These are phyloP conservation scores for Cerastis leucographa DNA, from an alignment of 2,888 invertebrate genomes.

Conservation along the genomic window DNA sequence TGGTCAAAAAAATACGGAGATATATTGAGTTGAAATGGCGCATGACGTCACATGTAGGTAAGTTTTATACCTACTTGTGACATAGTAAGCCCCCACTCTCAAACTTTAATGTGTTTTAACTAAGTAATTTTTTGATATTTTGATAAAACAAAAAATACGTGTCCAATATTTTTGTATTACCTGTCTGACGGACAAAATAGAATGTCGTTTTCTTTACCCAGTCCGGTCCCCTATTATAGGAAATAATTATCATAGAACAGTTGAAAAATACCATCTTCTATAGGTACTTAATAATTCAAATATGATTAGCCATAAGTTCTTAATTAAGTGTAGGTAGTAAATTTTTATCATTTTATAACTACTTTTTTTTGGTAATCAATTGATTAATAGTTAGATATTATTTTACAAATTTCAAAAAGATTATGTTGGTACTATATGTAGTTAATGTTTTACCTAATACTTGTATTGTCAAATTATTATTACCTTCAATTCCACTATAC, in stretches of 20 bases:
- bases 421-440: not conserved
- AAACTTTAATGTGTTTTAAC: no score
- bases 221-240: no score
- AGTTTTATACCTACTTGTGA: no score
- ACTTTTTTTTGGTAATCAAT: not conserved
- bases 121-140: no score
- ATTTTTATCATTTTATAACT: not conserved
- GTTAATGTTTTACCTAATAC: constrained; percentile 7
- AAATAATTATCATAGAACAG: not conserved
- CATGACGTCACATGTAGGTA: no score
- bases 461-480: constrained; percentile 6
- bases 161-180: no score
- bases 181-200: no score
- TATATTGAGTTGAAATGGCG: no score
- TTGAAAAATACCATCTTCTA: not conserved
- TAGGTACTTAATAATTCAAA: not conserved
- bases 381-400: not conserved
- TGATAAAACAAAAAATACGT: no score
- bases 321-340: not conserved
- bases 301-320: not conserved
- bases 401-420: not conserved
- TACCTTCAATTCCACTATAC: constrained; percentile 7
- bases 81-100: no score
- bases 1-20: no score
- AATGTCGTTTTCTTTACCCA: no score